A percentile compares a stretch with the other conserved stretches of the same genome.
Conservation (phyloP, 2,888 invertebrate species). For the Caenorhabditis becei region DNA sequence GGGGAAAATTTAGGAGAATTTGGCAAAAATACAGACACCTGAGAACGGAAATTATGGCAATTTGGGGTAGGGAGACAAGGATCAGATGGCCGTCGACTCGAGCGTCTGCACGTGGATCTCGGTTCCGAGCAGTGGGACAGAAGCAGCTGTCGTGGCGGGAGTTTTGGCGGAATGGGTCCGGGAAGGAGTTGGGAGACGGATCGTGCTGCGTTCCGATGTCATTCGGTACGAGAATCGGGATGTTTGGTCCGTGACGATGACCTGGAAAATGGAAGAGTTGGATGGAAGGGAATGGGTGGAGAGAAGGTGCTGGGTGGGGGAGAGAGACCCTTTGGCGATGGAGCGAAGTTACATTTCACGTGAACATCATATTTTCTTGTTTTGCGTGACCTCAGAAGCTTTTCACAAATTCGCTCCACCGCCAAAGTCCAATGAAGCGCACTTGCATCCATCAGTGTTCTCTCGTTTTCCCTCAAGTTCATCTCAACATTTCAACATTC, state of each 20-base stretch:
- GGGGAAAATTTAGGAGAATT: too few species aligned
- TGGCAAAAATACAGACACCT: conserved; percentile 1
- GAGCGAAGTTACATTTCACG: neutral
- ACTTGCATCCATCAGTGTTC: too few species aligned
- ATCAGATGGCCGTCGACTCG: conserved; percentile 46
- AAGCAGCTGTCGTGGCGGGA: conserved; percentile 15
- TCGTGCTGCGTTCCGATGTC: conserved; percentile 52
- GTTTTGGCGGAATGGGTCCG: conserved; percentile 22
- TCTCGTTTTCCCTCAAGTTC: too few species aligned
- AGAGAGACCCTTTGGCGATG: too few species aligned
- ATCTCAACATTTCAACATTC: too few species aligned
- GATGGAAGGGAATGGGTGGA: neutral
- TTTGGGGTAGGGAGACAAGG: neutral
- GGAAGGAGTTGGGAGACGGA: conserved; percentile 34
- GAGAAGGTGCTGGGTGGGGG: neutral
- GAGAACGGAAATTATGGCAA: neutral
- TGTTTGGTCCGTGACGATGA: conserved; percentile 62
- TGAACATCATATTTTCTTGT: too few species aligned
- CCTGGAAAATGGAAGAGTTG: conserved; percentile 38
- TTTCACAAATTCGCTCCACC: too few species aligned
- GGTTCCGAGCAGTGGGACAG: conserved; percentile 45
- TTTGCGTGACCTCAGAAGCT: too few species aligned
- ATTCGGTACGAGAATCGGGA: conserved; percentile 62
- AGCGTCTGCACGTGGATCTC: conserved; percentile 39
- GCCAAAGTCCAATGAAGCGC: too few species aligned